Base-by-base conservation (phyloP, 2,113 vertebrate species). In the Cheilinus undulatus region DNA sequence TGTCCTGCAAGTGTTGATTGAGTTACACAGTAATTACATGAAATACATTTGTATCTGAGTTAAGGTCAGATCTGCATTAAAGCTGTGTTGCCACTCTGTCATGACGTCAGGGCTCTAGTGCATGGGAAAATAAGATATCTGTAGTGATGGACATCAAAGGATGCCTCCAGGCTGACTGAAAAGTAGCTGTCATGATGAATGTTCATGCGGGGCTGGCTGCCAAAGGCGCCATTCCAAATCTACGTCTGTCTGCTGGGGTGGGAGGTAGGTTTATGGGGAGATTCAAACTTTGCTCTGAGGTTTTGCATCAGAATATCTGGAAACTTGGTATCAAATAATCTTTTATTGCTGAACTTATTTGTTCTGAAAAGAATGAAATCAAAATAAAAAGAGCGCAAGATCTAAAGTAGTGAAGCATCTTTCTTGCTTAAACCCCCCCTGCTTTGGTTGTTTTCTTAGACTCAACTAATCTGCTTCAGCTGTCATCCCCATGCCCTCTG, bases 181-280 rank as follows among this genome's bases (percentile, higher is more conserved):
- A 87, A 78, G 78, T 70, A 86, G 53, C 89, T 92, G 93, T 93
- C 91, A 92, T 40, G 49, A 71, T 78, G 73, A 86, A 90, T 88
- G 82, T 90, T 93, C 86, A 91, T 90, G 90, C 90, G 74, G 82
- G 56, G 79, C 60, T 88, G 80, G 53, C 69, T 66, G 67, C 64
- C 75, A 73, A 80, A 84, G 74, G 82, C 78, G 0, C 78, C 68
- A 67, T 73, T 83, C 69, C 77, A 65, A 84, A 75, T 60, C 71
- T 84, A 68, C 13, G 46, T 72, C 68, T 77, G 65, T 64, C 62
- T 73, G 74, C 26, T 34, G 49, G 40, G 42, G 19, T 46, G 57
- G 53, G 22, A 50, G 30, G 17, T 13, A 30, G 49, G 23, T 45
- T 20, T 15, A 22, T 13, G n/a, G 17, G 19, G n/a, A 10, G 12